phyloP scores from a whole-genome alignment of 2,113 vertebrate genomes.

The Menura novaehollandiae region DNA sequence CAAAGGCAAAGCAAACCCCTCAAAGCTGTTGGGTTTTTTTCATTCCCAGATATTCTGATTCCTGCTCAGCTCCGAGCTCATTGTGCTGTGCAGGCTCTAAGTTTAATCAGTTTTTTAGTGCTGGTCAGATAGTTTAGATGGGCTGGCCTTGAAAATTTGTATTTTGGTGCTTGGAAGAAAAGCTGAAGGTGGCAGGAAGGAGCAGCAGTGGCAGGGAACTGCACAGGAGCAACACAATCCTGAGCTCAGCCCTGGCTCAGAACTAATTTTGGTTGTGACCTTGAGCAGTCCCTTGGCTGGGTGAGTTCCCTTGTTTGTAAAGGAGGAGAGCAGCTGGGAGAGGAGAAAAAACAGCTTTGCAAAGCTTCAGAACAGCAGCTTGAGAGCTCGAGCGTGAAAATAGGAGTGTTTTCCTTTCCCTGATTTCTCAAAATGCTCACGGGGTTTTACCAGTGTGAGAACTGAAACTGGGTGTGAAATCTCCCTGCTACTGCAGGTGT shows the following conservation, averaged over 20 bases:
- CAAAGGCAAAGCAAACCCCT: neutral
- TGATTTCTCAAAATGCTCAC: neutral
- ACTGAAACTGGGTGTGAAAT: neutral
- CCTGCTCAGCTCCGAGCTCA: neutral
- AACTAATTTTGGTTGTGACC: neutral
- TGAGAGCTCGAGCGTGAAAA: neutral
- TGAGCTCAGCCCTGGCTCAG: neutral
- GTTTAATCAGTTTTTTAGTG: neutral
- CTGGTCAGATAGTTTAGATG: neutral
- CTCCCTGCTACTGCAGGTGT: neutral
- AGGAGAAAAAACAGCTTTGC: neutral
- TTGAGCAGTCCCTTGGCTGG: neutral
- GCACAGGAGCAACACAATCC: neutral
- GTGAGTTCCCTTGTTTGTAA: neutral
- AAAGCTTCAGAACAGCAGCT: neutral
- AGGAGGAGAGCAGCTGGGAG: neutral
- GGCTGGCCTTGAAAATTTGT: neutral
- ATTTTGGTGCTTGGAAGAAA: neutral
- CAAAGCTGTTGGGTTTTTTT: neutral
- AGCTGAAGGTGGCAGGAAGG: neutral
- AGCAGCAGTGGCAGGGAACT: neutral
- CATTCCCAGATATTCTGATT: neutral
- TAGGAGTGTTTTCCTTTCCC: accelerated
- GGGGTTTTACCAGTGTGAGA: neutral
- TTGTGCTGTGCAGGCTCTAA: neutral